Base-by-base conservation (phyloP, 2,797 vertebrate species). In the Amphiprion clarkii region DNA sequence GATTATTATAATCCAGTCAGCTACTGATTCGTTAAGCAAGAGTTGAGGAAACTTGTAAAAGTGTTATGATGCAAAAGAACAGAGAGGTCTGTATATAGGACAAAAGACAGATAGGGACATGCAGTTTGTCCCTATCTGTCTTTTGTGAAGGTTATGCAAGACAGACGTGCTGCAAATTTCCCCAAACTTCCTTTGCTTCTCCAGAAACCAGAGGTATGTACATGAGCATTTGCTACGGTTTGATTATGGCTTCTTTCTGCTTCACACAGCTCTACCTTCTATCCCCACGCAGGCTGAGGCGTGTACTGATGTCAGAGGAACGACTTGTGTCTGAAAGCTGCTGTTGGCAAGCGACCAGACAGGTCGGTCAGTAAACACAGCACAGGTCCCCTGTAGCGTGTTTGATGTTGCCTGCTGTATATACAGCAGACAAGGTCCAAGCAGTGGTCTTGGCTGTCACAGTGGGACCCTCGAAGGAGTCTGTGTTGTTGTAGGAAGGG, bases 381-480 rank as follows among this genome's bases (percentile, higher is more conserved):
- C 71, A 42, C 25, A n/a, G 66, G 61, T 86, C 86, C 83, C 82
- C 78, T 79, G 79, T 65, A 84, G 81, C 1, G 51, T 63, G 70
- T 76, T 77, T 80, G 72, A 84, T 74, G 79, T 87, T 75, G 56
- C 54, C 53, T 73, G 54, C 82, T 70, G 75, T 71, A 80, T 76
- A 74, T 82, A 57, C 71, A 74, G 83, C 56, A 78, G 76, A 70
- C 83, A 76, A 63, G 67, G 77, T 65, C 67, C 19, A 23, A 84
- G 80, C 81, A 86, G 87, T 88, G 87, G 89, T 91, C 89, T 89
- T 89, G 89, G 89, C 89, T 83, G 85, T 89, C 73, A 83, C 82
- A 78, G 73, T 67, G 85, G 84, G 89, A 91, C 90, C 89, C 89
- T 92, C 82, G 73, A 88, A 87, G 82, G 85, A 84, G 82, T 64